Evolutionary conservation across 2,888 invertebrate genomes (phyloP).

Genomic region (Gortyna flavago): DNA sequence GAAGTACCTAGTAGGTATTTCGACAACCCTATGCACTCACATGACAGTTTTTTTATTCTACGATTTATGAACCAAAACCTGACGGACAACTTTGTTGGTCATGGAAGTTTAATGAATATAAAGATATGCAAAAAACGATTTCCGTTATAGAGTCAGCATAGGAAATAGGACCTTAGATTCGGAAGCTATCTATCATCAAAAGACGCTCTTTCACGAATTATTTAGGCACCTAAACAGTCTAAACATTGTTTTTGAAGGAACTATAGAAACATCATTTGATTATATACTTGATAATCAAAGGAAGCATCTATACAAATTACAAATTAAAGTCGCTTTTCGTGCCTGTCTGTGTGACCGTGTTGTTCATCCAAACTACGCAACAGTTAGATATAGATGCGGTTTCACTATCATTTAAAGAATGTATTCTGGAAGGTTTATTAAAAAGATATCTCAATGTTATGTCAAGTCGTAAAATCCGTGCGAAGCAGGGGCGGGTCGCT

Average conservation of each 20-base stretch:
- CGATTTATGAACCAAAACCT: slow-evolving; percentile 37
- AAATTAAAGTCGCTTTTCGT: background rate
- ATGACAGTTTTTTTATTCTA: slow-evolving; percentile 36
- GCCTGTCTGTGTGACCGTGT: background rate
- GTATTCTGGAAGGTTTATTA: background rate
- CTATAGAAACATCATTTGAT: too few relatives aligned
- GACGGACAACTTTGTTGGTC: slow-evolving; percentile 40
- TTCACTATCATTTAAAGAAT: background rate
- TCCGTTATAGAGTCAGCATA: slow-evolving; percentile 46
- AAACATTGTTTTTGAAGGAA: background rate
- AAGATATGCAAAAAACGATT: slow-evolving; percentile 39
- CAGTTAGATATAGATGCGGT: background rate
- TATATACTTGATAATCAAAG: too few relatives aligned
- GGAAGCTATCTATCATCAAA: slow-evolving; percentile 13
- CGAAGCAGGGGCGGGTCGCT: background rate
- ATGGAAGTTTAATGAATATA: slow-evolving; percentile 38
- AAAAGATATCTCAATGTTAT: background rate
- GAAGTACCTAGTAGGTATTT: slow-evolving; percentile 5
- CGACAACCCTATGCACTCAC: slow-evolving; percentile 42
- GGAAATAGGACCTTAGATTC: slow-evolving; percentile 20
- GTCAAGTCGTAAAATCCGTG: background rate
- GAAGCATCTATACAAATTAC: background rate
- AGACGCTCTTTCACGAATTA: background rate
- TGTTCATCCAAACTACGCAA: background rate
- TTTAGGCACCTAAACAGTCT: background rate